Base-by-base conservation (phyloP, 35 echinoderm and acorn worm species). In the Strongylocentrotus purpuratus region DNA sequence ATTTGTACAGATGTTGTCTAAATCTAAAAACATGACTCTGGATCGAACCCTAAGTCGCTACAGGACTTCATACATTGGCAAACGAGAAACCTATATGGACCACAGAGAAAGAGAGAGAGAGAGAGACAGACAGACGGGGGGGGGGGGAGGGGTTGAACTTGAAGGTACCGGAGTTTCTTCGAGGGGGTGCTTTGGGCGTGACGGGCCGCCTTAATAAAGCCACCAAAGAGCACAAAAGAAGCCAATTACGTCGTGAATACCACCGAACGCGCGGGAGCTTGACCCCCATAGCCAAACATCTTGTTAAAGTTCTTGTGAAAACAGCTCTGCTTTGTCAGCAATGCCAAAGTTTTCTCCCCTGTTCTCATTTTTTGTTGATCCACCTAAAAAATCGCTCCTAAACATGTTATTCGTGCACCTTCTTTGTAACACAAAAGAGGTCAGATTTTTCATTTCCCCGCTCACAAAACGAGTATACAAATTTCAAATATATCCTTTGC, bases 181-280 rank as follows among this genome's bases (percentile, higher is more conserved):
- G 20, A 89, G 45, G 87, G 85, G 87, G 87, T 89, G 87, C 87
- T 89, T 46, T 17, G 87, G 87, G 87, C 87, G 87, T 89, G n/a
- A 45, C 32, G 87, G 13, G 87, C 18, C 61, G 17, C 65, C 20
- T 25, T n/a, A 28, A 78, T 41, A 89, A 45, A 33, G 31, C 32
- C 31, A 32, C 32, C 31, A 47, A 32, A 31, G 20, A 50, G 14
- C 32, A 94, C 22, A 50, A 94, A 94, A 94, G 47, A 28, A 58
- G 46, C 48, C 92, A 94, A 58, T 94, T 94, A 94, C 48, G 15
- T 28, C 48, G 15, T 94, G 65, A 78, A 78, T 78, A n/a, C 65
- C 65, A 78, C 65, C 20, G 25, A 22, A 22, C 65, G 28, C 4
- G 7, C 22, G 28, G 65, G 6, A 6, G 92, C 59, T 32, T 65